Percentiles rank a stretch among this genome's conserved stretches.
Evolutionary conservation across 2,888 invertebrate species (phyloP).

Genomic region (Dryadula phaetusa): DNA sequence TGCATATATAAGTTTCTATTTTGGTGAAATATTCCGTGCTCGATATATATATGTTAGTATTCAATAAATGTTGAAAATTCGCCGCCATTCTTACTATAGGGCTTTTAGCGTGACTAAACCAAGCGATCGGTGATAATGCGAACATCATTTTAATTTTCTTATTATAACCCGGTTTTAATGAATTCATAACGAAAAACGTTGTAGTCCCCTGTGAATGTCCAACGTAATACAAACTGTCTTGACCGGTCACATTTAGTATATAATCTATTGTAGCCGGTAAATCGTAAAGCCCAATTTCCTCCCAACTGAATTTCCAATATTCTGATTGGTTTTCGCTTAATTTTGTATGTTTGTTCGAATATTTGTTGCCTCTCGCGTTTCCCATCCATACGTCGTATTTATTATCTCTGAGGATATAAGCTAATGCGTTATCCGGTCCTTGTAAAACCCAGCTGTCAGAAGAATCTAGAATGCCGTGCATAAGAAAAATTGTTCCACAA

Average conservation of each 20-base stretch:
- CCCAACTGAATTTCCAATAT: conserved; percentile 85
- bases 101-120: conserved; percentile 73
- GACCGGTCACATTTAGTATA: conserved; percentile 74
- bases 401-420: conserved; percentile 85
- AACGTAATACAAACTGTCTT: conserved; percentile 84
- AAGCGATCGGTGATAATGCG: conserved; percentile 85
- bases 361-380: conserved; percentile 91
- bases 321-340: conserved; percentile 48
- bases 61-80: conserved; percentile 46
- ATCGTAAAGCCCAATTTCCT: conserved; percentile 89
- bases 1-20: conserved; percentile 58
- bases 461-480: conserved; percentile 91
- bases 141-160: conserved; percentile 81
- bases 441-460: conserved; percentile 89
- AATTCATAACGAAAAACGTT: conserved; percentile 81
- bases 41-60: conserved; percentile 53
- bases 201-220: conserved; percentile 90
- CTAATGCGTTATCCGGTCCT: conserved; percentile 85
- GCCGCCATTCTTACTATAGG: conserved; percentile 55
- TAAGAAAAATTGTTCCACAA: conserved; percentile 85
- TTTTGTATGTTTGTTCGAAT: conserved; percentile 82
- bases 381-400: conserved; percentile 93
- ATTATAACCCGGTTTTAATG: conserved; percentile 82
- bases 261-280: conserved; percentile 89
- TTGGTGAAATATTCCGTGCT: conserved; percentile 58